Evolutionary conservation across 2,888 invertebrate species (phyloP), one percentile per base, ranked within the genome.

Genomic region (Cecidostiba fungosa): DNA sequence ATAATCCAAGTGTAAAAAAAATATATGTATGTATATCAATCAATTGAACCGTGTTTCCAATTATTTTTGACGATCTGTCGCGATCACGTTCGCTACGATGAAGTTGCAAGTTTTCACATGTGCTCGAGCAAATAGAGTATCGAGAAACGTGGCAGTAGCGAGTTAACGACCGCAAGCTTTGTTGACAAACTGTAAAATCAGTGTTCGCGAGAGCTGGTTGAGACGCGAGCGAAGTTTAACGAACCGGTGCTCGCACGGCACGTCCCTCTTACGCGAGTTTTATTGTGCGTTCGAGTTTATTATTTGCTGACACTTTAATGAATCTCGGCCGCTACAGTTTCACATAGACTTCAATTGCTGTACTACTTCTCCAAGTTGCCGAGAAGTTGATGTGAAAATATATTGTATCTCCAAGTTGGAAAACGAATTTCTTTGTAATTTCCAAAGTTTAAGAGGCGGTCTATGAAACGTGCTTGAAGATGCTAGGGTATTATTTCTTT

Each of bases 161-260:
- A 66, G 66, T 26, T 66, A 66, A 66, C 66, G 66, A 66, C 66
- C 66, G 66, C 29, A 14, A 29, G 23, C 66, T 66, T 66, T 66
- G 66, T 66, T 66, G 66, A 29, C 29, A n/a, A 66, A 66, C 26
- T 29, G 66, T 29, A 66, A n/a, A 29, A 66, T 66, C 66, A 66
- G 29, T n/a, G 66, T 66, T 66, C 29, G 66, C 12, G 14, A 12
- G 29, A 26, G 16, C 14, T 12, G 66, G 14, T 6, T 10, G 66
- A 62, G 29, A 4, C 66, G 23, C 66, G 26, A 29, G 23, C 66
- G 66, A 66, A 66, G 66, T 66, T 66, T 29, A 66, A 66, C 66
- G 66, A 66, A 66, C 66, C 66, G 66, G 29, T 6, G 50, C 50
- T n/a, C 16, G 16, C 19, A 1, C n/a, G n/a, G 23, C 62, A n/a